Base-by-base conservation (phyloP, 2,797 vertebrate species). In the Darevskia mixta region DNA sequence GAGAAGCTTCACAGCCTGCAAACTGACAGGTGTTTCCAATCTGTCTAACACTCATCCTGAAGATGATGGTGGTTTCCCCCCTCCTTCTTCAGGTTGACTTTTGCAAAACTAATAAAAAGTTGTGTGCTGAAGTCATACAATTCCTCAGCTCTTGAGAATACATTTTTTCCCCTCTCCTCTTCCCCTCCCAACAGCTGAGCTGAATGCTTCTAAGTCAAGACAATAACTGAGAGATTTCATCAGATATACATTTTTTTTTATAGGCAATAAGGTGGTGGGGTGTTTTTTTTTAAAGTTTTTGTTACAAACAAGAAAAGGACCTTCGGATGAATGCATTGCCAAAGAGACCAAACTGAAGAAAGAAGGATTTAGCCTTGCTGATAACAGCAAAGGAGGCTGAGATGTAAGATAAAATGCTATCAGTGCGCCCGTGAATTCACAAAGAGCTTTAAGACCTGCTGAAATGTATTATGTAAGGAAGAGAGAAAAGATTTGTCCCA, bases 321-420 rank as follows among this genome's bases (percentile, higher is more conserved):
- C 71, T 64, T 20, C 17, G 77, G 45, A 80, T 82, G 71, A 82
- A 75, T 75, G 86, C 27, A 66, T 27, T 75, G 71, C 71, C 49
- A 66, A 25, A 45, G 86, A 58, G 27, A 73, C 78, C 49, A 29
- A 75, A n/a, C 17, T 27, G 64, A 75, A 87, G 71, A 82, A 82
- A 73, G 27, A 76, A 78, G 27, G 64, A 79, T 88, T 79, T 71
- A 71, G 80, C 73, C 35, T 64, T 78, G 61, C 76, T 55, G 81
- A 83, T 88, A 83, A 41, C 66, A 79, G 67, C 41, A 64, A 69
- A 83, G 35, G 45, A 81, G 49, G 15, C 45, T 15, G 32, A 79
- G 66, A 85, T 79, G 49, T 15, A 9, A 79, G 87, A 88, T 88
- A 69, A 88, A 77, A 77, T 67, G 72, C 58, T 82, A 67, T 82